Evolutionary conservation across 1,140 invertebrate genomes (phyloP), one percentile per base, ranked within the genome.

Genomic region (Mesaphorura yosii): DNA sequence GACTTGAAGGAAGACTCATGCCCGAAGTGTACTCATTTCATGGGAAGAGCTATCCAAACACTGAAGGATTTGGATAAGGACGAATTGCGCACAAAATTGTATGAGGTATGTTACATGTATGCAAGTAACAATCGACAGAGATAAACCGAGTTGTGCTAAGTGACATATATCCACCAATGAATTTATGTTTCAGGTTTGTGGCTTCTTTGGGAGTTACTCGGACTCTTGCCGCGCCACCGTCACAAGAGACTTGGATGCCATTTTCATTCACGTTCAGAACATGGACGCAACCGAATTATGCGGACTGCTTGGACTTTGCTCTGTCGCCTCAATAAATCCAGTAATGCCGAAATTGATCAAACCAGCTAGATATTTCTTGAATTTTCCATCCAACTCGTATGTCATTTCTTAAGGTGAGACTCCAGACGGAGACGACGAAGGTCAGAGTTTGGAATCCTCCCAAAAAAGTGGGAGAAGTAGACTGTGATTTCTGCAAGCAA

Each of bases 401-500:
- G 44, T 17, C 38, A 28, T 46, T 48, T 15, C 1, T 56, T 15
- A 20, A 48, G 49, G 46, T 39, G 26, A 41, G 10, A 51, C 20
- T 15, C 25, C 14, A 45, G 46, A 42, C 12, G 27, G 23, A 23
- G 1, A 1, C 28, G 6, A 48, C 39, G 10, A 20, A 39, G 15
- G 60, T 62, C 23, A 40, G 50, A 17, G 51, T 53, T 19, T 62
- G 60, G 54, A 51, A 31, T 37, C 53, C 53, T 28, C 41, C 25
- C 17, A 58, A 59, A 34, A n/a, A 10, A 2, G 53, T 55, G 22
- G 63, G 66, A 51, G 83, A 86, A 67, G 67, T 87, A 29, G 80
- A 86, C 17, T 92, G 87, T 66, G 81, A 89, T 57, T 75, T 91
- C 40, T 91, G 87, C 66, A 78, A 86, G 64, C 82, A 87, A 68